Base-by-base conservation (phyloP, 2,113 vertebrate species). In the Sialia sialis region DNA sequence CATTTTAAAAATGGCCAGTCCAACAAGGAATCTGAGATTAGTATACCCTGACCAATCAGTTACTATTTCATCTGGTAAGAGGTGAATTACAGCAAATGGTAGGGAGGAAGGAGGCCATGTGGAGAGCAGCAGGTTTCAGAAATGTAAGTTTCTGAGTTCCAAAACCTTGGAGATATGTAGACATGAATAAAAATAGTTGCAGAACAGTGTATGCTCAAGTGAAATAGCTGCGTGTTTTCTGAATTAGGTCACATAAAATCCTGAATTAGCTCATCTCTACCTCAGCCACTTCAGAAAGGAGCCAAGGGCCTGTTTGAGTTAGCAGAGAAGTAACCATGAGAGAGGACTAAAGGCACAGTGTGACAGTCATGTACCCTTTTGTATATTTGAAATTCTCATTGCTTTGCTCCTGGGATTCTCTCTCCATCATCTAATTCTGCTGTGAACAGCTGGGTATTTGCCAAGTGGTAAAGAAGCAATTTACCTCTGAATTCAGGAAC, bases 201-300 rank as follows among this genome's bases (percentile, higher is more conserved):
- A 75, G 66, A 86, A 52, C 69, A 72, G 73, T 16, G 60, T 36
- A 68, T 29, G 23, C n/a, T 64, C 54, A 75, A 84, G 49, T 56
- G 58, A 58, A 90, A 78, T 67, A 91, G 60, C 39, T 81, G 62
- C 27, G 1, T 89, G 41, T 92, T 97, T 93, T 72, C 80, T 89
- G 77, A 84, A 89, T 89, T 84, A 82, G 66, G 49, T 92, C 93
- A 89, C 48, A 19, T 46, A 70, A 89, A 94, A 72, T 89, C 44
- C 76, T 84, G 69, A 87, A 84, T 94, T 95, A 92, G 69, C 48
- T 96, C 56, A 91, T 93, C 64, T 58, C 52, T 78, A 59, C 32
- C 63, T 85, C 88, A 59, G 13, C 30, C 55, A 59, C 62, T 72
- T 89, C 84, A 92, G 66, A 87, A 73, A 76, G 62, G 18, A 87